phyloP scores from a whole-genome alignment of 2,888 invertebrate genomes.

The Zaprionus lineosus region DNA sequence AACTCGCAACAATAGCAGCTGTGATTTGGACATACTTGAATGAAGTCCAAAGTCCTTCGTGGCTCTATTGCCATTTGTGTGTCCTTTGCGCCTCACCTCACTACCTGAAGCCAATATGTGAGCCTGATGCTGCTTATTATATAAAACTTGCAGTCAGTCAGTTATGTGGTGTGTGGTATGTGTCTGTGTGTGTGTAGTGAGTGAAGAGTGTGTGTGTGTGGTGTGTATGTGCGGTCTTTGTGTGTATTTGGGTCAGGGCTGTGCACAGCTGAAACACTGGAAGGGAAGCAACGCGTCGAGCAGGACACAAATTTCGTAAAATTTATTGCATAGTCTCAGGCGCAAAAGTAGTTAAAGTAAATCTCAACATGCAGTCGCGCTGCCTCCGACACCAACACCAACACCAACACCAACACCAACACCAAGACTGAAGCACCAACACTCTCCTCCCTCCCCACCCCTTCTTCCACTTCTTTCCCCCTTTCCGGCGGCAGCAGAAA shows the following conservation, averaged over 20 bases:
- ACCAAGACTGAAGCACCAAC: no score
- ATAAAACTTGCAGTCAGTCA: conserved; percentile 35
- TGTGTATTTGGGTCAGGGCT: conserved; percentile 57
- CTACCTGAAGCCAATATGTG: conserved; percentile 45
- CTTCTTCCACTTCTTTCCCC: neutral
- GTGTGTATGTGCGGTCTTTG: conserved; percentile 6
- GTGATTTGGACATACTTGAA: conserved; percentile 47
- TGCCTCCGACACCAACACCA: no score
- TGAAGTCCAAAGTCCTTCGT: conserved; percentile 3
- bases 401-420: no score
- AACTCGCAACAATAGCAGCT: conserved; percentile 55
- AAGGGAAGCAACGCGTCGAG: neutral
- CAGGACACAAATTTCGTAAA: conserved; percentile 52
- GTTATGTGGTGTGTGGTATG: neutral
- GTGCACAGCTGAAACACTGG: conserved; percentile 19
- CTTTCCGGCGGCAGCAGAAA: conserved; percentile 8
- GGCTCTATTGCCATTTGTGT: neutral
- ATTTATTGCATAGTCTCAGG: conserved; percentile 75
- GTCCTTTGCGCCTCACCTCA: conserved; percentile 2
- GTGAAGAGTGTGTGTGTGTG: no score
- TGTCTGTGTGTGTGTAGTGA: conserved; percentile 1
- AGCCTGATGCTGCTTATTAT: conserved; percentile 67
- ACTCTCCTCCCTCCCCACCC: conserved; percentile 8
- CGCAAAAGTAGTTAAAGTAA: conserved; percentile 68
- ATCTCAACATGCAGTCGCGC: conserved; percentile 50